Conservation (phyloP, 2,113 vertebrate species). For the Aepyceros melampus region DNA sequence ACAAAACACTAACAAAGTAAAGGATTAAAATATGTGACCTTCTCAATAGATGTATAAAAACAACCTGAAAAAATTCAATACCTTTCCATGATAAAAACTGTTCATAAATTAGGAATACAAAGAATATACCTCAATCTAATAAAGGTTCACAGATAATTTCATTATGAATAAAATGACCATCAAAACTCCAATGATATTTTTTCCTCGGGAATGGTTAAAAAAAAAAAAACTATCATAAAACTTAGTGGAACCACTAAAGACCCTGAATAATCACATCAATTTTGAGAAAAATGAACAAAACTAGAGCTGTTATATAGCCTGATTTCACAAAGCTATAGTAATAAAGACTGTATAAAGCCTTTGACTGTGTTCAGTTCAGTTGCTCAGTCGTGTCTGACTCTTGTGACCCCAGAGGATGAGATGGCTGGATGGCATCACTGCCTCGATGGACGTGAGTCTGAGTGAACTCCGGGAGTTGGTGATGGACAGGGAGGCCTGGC, state of each 20-base stretch:
- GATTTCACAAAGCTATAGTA: neutral
- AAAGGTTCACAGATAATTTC: neutral
- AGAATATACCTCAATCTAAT: neutral
- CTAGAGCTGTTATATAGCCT: neutral
- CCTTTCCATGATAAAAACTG: neutral
- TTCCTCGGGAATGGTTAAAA: neutral
- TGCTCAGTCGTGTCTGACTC: fast-evolving
- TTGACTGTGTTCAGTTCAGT: too few relatives aligned
- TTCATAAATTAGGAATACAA: neutral
- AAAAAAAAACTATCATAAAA: neutral
- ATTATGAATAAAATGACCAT: neutral
- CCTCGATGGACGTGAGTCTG: too few relatives aligned
- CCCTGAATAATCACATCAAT: neutral
- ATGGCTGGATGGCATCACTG: too few relatives aligned
- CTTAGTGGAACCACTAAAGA: neutral
- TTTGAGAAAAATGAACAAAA: neutral
- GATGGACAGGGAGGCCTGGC: too few relatives aligned
- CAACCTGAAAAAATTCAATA: neutral
- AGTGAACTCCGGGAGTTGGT: too few relatives aligned
- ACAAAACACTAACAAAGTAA: neutral
- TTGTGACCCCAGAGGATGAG: too few relatives aligned
- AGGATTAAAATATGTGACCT: neutral
- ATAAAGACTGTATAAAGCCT: neutral
- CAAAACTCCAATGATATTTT: neutral
- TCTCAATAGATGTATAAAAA: neutral